A percentile compares a stretch with the other conserved stretches of the same genome.
Conservation (phyloP, 1,140 invertebrate genomes). For the Globodera rostochiensis region DNA sequence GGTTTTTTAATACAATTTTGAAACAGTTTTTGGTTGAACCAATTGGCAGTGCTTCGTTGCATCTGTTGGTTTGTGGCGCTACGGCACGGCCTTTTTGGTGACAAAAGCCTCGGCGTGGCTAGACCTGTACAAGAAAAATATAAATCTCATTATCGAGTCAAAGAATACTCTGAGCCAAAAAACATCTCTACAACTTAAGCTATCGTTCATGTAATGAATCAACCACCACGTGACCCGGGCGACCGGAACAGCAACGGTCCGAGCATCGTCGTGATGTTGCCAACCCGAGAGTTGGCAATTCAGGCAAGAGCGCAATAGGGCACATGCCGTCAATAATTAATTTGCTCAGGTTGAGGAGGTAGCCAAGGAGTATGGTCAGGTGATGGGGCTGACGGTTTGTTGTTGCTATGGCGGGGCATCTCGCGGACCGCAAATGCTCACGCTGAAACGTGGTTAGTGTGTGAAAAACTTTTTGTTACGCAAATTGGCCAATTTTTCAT, state of each 20-base stretch:
- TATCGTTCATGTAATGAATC: conserved; percentile 89
- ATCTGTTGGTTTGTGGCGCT: conserved; percentile 77
- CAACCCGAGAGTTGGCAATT: conserved; percentile 88
- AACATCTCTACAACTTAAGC: conserved; percentile 47
- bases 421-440: conserved; percentile 80
- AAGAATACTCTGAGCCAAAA: no score
- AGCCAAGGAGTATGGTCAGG: conserved; percentile 81
- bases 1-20: not conserved
- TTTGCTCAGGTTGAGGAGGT: conserved; percentile 92
- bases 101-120: not conserved
- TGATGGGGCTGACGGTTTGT: conserved; percentile 81
- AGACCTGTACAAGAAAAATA: not conserved
- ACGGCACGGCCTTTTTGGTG: conserved; percentile 76
- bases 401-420: conserved; percentile 94
- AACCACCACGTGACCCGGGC: conserved; percentile 68
- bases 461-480: no score
- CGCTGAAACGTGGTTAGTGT: conserved; percentile 79
- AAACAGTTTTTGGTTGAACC: conserved; percentile 69
- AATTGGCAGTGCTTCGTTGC: conserved; percentile 75
- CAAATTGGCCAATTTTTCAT: no score
- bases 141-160: not conserved
- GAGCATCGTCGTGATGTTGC: conserved; percentile 79
- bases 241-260: conserved; percentile 45
- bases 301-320: conserved; percentile 73
- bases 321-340: conserved; percentile 66